Evolutionary conservation across 2,797 vertebrate species (phyloP).

Genomic region (Garrulus glandarius): DNA sequence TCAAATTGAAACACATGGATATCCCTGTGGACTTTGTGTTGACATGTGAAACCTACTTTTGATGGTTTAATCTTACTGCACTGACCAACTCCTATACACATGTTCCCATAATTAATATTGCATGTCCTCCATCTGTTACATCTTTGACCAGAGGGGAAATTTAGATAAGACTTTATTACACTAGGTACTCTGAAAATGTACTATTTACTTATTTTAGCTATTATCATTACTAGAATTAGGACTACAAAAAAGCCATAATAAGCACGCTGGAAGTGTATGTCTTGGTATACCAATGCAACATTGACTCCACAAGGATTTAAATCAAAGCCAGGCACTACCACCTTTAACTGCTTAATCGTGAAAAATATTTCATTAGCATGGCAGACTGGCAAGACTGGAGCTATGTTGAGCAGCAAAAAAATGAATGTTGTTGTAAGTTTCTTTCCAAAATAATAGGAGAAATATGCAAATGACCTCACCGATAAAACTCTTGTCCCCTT

Average conservation of each 20-base stretch:
- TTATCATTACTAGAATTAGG: background rate
- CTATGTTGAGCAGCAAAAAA: background rate
- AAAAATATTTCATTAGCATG: slow-evolving; percentile 31
- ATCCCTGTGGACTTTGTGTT: background rate
- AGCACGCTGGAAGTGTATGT: background rate
- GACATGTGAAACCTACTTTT: background rate
- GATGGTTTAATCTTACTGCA: background rate
- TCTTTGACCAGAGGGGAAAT: background rate
- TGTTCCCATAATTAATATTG: background rate
- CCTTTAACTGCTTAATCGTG: slow-evolving; percentile 17
- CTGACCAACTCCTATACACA: background rate
- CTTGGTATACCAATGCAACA: background rate
- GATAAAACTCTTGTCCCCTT: background rate
- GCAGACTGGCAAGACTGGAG: background rate
- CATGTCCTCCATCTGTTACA: background rate
- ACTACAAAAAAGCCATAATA: slow-evolving; percentile 20
- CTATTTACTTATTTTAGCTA: background rate
- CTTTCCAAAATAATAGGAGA: background rate
- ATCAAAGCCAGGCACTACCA: slow-evolving; percentile 9
- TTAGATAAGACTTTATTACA: background rate
- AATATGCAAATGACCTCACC: background rate
- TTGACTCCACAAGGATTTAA: slow-evolving; percentile 42
- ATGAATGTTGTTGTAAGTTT: background rate
- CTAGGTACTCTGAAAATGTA: background rate
- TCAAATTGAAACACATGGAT: background rate